Base-by-base conservation (phyloP, 2,113 vertebrate genomes). In the Nannospalax galili region DNA sequence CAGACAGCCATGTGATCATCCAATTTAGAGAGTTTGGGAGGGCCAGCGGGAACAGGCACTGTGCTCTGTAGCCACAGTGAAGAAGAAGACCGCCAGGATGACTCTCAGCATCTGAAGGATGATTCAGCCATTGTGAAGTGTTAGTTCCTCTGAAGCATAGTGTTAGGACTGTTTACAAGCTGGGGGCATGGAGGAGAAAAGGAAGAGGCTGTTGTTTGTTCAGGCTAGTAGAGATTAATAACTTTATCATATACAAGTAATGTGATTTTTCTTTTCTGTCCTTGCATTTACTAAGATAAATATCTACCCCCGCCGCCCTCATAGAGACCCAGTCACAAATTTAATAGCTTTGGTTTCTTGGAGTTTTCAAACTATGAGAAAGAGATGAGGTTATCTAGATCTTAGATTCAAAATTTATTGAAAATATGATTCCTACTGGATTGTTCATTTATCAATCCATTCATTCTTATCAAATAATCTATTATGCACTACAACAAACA, bases 41-140 rank as follows among this genome's bases (percentile, higher is more conserved):
- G 30, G n/a, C 22, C 67, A 75, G 48, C 40, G 8, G 35, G 40
- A 56, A 4, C 28, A 5, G 0, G 0, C 15, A 4, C 10, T 0
- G 1, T 58, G n/a, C 2, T 26, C 65, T 42, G 64, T 60, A 70
- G 26, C 12, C 56, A 37, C 24, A 2, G 9, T 35, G 12, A 65
- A 64, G 10, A 12, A 77, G 37, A 15, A 60, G 58, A 19, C 48
- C 7, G 30, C 20, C 11, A 42, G 56, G 32, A 14, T 37, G 48
- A 56, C 24, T 56, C 48, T 58, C 28, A 69, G 30, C 1, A 0
- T 35, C 69, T 35, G 28, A 22, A 0, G 32, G 70, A 24, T 32
- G n/a, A 22, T n/a, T 60, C 48, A n/a, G 80, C 9, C 11, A 19
- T 10, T 64, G 11, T 72, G 32, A 65, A 37, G 20, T n/a, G 20